Base-by-base conservation (phyloP, 1,140 invertebrate species). In the Samia ricini region DNA sequence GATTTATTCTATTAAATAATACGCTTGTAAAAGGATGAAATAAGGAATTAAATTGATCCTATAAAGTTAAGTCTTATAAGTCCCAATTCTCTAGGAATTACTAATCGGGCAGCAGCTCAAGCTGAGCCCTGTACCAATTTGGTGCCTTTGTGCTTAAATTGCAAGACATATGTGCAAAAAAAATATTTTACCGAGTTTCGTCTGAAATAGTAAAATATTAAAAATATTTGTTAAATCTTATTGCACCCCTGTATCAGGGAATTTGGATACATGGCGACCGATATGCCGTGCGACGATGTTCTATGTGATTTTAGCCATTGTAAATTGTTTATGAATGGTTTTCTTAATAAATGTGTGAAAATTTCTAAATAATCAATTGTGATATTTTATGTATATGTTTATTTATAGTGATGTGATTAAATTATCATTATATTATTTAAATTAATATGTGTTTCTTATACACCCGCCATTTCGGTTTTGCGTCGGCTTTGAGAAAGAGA, bases 201-300 rank as follows among this genome's bases (percentile, higher is more conserved):
- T n/a, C n/a, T n/a, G n/a, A n/a, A n/a, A n/a, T n/a, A n/a, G n/a
- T n/a, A n/a, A n/a, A n/a, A n/a, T n/a, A n/a, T n/a, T n/a, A n/a
- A n/a, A n/a, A n/a, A n/a, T n/a, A n/a, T n/a, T n/a, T n/a, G n/a
- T n/a, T 42, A 42, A 42, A 21, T 6, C 61, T 10, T 50, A 82
- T 66, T 86, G 21, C 83, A 77, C 10, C 79, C 76, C 86, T 89
- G 86, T 59, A 56, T 61, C 62, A 58, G 70, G 66, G 76, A 75
- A 84, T 80, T 82, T 71, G 75, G 78, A 85, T 83, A 42, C 33
- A 87, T 87, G 84, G 83, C 84, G 84, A 78, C 81, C 76, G 72
- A 84, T 79, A 82, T 75, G 76, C 73, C 71, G 64, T 71, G 73
- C 82, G 75, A 80, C 69, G 76, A 83, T 79, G 68, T 70, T 74